phyloP scores from a whole-genome alignment of 2,797 vertebrate species.

The Gila robusta region DNA sequence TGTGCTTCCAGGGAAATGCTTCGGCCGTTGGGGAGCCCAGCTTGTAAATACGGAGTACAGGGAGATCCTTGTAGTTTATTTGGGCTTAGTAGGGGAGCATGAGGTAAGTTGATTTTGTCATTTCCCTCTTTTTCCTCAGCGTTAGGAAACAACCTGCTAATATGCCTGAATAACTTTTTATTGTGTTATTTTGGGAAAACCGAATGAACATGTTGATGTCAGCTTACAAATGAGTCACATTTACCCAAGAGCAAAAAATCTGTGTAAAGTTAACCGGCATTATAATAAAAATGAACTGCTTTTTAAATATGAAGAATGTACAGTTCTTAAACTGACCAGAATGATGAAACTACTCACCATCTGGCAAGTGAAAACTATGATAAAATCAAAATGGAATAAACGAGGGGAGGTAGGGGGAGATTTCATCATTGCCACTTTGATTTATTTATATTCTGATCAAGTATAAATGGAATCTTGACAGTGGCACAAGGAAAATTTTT shows the following conservation, averaged over 20 bases:
- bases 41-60: slow-evolving; percentile 64
- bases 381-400: not conserved
- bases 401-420: not conserved
- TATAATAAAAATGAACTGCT: not conserved
- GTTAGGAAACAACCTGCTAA: slow-evolving; percentile 58
- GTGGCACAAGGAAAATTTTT: slow-evolving; percentile 13
- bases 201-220: slow-evolving; percentile 44
- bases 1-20: slow-evolving; percentile 63
- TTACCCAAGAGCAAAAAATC: slow-evolving; percentile 25
- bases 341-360: not conserved
- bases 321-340: not conserved
- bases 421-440: not conserved
- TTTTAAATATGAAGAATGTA: not conserved
- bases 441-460: slow-evolving; percentile 7
- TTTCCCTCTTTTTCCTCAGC: slow-evolving; percentile 34
- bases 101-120: slow-evolving; percentile 45
- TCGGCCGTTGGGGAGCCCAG: slow-evolving; percentile 67
- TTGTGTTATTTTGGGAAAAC: slow-evolving; percentile 53
- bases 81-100: slow-evolving; percentile 46
- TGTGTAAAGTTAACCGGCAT: not conserved
- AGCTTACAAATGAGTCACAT: slow-evolving; percentile 35
- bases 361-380: not conserved
- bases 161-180: slow-evolving; percentile 52
- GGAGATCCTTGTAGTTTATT: slow-evolving; percentile 60
- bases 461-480: slow-evolving; percentile 23